Base-by-base conservation (phyloP, 2,888 invertebrate genomes). In the Harpagoxenus sublaevis region DNA sequence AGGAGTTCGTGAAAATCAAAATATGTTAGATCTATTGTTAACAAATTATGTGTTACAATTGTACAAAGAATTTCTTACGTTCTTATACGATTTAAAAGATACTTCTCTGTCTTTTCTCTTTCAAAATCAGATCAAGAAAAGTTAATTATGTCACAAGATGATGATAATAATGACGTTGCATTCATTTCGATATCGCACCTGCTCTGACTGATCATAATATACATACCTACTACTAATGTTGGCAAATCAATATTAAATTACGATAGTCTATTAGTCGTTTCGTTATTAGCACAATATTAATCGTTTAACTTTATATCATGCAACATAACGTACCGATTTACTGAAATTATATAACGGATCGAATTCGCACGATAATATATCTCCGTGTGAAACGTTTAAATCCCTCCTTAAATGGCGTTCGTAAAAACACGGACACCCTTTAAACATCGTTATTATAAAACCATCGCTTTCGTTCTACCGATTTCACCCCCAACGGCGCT, bases 401-500 rank as follows among this genome's bases (percentile, higher is more conserved):
- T 66, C n/a, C 5, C 60, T 12, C 3, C 48, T 57, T 23, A 71
- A 73, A 8, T 53, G 28, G 18, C 39, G 28, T 28, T 42, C n/a
- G 53, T 39, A 65, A 55, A 31, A 48, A 45, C 31, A 15, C 15
- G 60, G 60, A 68, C 85, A 35, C 12, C 57, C 48, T 66, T 83
- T 60, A 78, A 83, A 71, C 73, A 42, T 12, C 51, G 60, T n/a
- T 70, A 23, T 83, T 77, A 70, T 75, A 78, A 83, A 83, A 71
- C 51, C 55, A 70, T 70, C 63, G 23, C 55, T 63, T n/a, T 12
- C 45, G 48, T 65, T 83, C 65, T 35, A 68, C 53, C 23, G 63
- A 74, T 84, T 68, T 31, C 63, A 68, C 51, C 83, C 79, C 45
- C 70, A 45, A 10, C 23, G 18, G 39, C 42, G 42, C 51, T 62